Percentiles rank a stretch among this genome's conserved stretches.
phyloP scores from a whole-genome alignment of 2,113 vertebrate species.

The Panurus biarmicus region DNA sequence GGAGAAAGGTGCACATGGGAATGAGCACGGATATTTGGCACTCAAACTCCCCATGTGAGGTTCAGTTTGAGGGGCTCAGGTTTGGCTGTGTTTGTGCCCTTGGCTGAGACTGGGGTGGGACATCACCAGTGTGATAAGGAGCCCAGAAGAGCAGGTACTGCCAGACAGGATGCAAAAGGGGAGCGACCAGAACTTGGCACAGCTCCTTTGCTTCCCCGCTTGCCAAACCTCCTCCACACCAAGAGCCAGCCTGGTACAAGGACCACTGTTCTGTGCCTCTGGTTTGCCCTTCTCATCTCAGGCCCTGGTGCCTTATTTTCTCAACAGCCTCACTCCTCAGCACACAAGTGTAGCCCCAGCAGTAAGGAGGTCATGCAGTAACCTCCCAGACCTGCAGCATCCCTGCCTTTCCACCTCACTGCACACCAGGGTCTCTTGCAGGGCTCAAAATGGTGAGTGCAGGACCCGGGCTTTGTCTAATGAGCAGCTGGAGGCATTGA shows the following conservation, averaged over 20 bases:
- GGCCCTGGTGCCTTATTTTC: not conserved
- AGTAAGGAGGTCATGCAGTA: not conserved
- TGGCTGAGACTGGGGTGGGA: not conserved
- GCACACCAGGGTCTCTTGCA: not conserved
- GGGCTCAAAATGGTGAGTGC: not conserved
- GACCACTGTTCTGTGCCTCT: not conserved
- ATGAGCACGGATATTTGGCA: not conserved
- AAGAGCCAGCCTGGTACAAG: not conserved
- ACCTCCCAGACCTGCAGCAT: not conserved
- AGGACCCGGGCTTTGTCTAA: not conserved
- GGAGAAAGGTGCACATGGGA: not conserved
- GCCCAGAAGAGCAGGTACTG: not conserved
- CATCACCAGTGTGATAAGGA: not conserved
- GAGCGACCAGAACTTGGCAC: not conserved
- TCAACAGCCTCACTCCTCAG: not conserved
- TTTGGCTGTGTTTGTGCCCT: not conserved
- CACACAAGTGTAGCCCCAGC: not conserved
- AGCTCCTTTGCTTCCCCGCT: accelerated
- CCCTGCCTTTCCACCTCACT: not conserved
- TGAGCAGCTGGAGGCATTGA: accelerated
- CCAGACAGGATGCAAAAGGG: not conserved
- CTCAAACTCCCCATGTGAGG: not conserved
- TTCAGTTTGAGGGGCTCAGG: not conserved
- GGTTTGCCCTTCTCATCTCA: not conserved
- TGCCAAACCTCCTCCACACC: not conserved